A percentile compares a stretch with the other conserved stretches of the same genome.
phyloP scores from a whole-genome alignment of 1,140 invertebrate genomes.

The Drosophila tani region DNA sequence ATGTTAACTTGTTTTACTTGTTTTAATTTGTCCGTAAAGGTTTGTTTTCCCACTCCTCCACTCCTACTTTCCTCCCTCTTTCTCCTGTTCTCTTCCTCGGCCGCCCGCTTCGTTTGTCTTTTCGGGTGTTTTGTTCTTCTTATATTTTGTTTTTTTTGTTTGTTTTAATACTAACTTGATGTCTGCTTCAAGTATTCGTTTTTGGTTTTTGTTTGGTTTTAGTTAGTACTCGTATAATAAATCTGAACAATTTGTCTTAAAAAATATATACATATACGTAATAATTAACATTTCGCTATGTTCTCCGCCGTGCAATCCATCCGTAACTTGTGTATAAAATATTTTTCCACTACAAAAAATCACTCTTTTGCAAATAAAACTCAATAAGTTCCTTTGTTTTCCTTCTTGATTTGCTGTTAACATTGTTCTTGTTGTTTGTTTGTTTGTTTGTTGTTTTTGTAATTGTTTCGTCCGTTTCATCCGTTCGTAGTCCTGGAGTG shows the following conservation, averaged over 20 bases:
- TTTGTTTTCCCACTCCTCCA: slow-evolving; percentile 42
- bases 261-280: slow-evolving; percentile 81
- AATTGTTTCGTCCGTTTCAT: slow-evolving; percentile 22
- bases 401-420: slow-evolving; percentile 60
- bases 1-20: slow-evolving; percentile 85
- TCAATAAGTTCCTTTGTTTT: slow-evolving; percentile 67
- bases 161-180: slow-evolving; percentile 60
- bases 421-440: slow-evolving; percentile 59
- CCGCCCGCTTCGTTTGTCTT: neutral
- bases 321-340: slow-evolving; percentile 75
- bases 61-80: slow-evolving; percentile 15
- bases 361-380: slow-evolving; percentile 83
- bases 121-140: slow-evolving; percentile 1
- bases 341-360: slow-evolving; percentile 82
- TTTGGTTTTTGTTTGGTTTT: slow-evolving; percentile 30
- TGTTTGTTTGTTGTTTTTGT: slow-evolving; percentile 21
- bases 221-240: slow-evolving; percentile 58
- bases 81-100: slow-evolving; percentile 2
- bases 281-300: slow-evolving; percentile 82
- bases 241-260: slow-evolving; percentile 82
- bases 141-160: neutral
- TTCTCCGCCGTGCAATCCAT: slow-evolving; percentile 44
- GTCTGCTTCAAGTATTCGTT: slow-evolving; percentile 29
- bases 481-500: slow-evolving; percentile 25
- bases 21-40: slow-evolving; percentile 84